Percentiles rank a stretch among this genome's conserved stretches.
Conservation (phyloP, 2,797 vertebrate species). For the Valencia hispanica region DNA sequence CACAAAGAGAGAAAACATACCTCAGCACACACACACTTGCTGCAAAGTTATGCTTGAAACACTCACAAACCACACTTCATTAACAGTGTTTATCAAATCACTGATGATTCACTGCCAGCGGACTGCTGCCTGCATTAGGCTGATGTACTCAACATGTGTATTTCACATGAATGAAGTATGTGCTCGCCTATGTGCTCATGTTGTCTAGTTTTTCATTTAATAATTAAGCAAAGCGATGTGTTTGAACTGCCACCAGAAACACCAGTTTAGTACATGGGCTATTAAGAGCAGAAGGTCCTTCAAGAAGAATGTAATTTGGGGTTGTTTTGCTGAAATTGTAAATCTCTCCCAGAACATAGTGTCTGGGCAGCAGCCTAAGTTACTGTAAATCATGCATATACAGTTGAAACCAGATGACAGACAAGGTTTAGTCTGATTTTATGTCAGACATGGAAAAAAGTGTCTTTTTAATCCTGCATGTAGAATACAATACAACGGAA, state of each 20-base stretch:
- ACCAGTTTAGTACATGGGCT: no score
- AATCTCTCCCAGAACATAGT: no score
- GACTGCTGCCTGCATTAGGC: slow-evolving; percentile 44
- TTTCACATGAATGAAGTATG: slow-evolving; percentile 37
- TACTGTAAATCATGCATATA: neutral
- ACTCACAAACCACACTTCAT: slow-evolving; percentile 47
- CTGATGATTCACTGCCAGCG: slow-evolving; percentile 36
- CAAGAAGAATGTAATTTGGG: no score
- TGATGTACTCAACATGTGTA: slow-evolving; percentile 48
- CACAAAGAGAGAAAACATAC: slow-evolving; percentile 60
- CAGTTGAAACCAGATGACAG: neutral
- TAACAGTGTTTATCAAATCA: slow-evolving; percentile 56
- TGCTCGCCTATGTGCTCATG: slow-evolving; percentile 7
- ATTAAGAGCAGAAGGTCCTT: no score
- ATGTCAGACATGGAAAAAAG: neutral
- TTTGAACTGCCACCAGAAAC: no score
- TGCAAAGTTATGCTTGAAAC: slow-evolving; percentile 37
- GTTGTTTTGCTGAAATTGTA: no score
- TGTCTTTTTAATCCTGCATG: neutral
- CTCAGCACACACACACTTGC: slow-evolving; percentile 25
- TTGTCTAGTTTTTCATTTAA: no score
- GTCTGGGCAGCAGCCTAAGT: neutral
- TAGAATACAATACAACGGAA: neutral
- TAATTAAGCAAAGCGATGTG: no score
- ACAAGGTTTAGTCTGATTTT: neutral